These are phyloP conservation scores for Oreortyx pictus DNA, from an alignment of 2,797 vertebrate genomes.

Conservation along the genomic window DNA sequence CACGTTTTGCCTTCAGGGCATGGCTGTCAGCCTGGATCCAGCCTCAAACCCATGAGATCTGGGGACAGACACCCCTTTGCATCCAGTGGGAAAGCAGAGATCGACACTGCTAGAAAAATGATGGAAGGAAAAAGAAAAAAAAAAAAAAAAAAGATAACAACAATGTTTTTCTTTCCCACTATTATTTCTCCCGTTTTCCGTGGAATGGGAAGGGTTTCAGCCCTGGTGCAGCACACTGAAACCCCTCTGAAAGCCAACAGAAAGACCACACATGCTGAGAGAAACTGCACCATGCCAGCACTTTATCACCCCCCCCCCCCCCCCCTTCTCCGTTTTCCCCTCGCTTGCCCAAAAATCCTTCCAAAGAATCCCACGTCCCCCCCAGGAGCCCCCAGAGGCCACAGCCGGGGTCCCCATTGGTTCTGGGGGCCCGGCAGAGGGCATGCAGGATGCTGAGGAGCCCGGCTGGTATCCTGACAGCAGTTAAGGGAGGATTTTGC, in stretches of 20 bases:
- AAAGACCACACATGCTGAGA: accelerated
- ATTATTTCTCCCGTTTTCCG: background rate
- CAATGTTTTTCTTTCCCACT: background rate
- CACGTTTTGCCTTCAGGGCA: accelerated
- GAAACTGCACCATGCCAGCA: accelerated
- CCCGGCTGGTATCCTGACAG: accelerated
- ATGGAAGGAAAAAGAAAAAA: too few relatives aligned
- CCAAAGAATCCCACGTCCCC: background rate
- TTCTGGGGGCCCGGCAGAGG: accelerated
- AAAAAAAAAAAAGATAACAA: background rate
- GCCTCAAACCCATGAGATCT: background rate
- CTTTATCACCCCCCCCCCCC: background rate
- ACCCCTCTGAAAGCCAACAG: background rate
- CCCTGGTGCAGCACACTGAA: accelerated
- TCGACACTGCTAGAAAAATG: accelerated
- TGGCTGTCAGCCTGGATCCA: background rate
- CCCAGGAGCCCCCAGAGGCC: accelerated
- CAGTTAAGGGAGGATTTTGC: accelerated
- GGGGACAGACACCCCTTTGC: background rate
- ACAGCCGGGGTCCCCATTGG: accelerated
- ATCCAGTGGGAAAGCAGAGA: background rate
- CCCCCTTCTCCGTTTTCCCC: accelerated
- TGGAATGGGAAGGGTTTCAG: background rate
- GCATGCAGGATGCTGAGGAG: accelerated
- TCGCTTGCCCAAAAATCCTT: accelerated